Evolutionary conservation across 2,888 invertebrate genomes (phyloP).

Genomic region (Dynastes grantii): DNA sequence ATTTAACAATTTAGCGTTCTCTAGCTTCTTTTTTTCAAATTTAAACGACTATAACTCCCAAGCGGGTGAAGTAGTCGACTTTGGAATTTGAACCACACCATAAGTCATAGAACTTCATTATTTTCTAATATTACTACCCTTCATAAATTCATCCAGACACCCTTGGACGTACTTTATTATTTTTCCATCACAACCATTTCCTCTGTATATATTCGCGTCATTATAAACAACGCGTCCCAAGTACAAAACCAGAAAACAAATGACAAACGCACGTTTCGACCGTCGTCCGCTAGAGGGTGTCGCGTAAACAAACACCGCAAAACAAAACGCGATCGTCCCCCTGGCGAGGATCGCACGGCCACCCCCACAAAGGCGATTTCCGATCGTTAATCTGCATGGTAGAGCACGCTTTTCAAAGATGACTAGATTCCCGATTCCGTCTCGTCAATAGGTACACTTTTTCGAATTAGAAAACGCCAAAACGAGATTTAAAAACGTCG

Average conservation of each 20-base stretch:
- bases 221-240: conserved; percentile 29
- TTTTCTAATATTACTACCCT: background rate
- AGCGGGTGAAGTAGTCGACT: no score
- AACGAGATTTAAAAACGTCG: conserved; percentile 49
- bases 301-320: conserved; percentile 49
- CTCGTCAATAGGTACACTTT: conserved; percentile 8
- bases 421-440: background rate
- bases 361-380: conserved; percentile 26
- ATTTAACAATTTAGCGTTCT: no score
- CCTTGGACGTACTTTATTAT: conserved; percentile 28
- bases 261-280: conserved; percentile 17
- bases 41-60: no score
- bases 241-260: conserved; percentile 30
- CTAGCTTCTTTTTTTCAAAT: no score
- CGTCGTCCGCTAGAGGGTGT: conserved; percentile 36
- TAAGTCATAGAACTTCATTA: background rate
- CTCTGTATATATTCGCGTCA: conserved; percentile 6
- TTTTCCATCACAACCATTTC: conserved; percentile 27
- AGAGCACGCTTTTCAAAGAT: conserved; percentile 8
- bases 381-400: conserved; percentile 34
- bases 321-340: conserved; percentile 45
- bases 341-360: conserved; percentile 12
- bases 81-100: no score
- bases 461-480: conserved; percentile 45
- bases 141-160: conserved; percentile 7